Evolutionary conservation across 2,888 invertebrate species (phyloP).

Genomic region (Sinodicranocentrus sp.): DNA sequence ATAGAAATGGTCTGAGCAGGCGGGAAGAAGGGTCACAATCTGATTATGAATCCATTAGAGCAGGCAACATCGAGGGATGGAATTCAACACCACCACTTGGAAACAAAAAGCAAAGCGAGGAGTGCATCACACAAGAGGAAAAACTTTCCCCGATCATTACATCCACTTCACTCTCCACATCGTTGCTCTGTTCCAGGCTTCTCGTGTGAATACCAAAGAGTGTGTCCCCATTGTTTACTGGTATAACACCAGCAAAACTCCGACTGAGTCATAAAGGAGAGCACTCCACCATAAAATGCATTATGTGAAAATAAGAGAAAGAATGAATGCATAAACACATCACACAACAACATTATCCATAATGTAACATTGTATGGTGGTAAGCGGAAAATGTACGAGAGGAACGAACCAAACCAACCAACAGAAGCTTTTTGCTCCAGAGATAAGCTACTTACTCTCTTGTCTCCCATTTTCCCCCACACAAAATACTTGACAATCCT

Average conservation of each 20-base stretch:
- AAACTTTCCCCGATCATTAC: conserved; percentile 24
- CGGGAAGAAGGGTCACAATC: conserved; percentile 77
- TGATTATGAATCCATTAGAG: conserved; percentile 77
- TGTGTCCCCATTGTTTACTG: no score
- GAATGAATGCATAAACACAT: conserved; percentile 41
- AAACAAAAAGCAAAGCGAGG: conserved; percentile 25
- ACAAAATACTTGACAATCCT: conserved; percentile 40
- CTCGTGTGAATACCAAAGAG: no score
- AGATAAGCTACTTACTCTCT: conserved; percentile 55
- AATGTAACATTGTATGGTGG: conserved; percentile 46
- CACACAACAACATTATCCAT: conserved; percentile 48
- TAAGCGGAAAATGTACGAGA: conserved; percentile 46
- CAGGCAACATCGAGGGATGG: conserved; percentile 71
- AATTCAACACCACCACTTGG: conserved; percentile 76
- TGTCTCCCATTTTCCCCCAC: conserved; percentile 42
- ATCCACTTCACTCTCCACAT: neutral
- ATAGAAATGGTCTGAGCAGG: conserved; percentile 75
- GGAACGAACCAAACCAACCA: conserved; percentile 16
- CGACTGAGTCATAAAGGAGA: conserved; percentile 55
- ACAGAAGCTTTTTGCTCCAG: conserved; percentile 38
- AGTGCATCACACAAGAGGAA: conserved; percentile 7
- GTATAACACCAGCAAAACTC: conserved; percentile 12
- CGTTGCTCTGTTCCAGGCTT: neutral
- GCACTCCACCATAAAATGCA: conserved; percentile 54
- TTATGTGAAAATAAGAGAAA: conserved; percentile 44